These are phyloP conservation scores for Lepeophtheirus salmonis DNA, from an alignment of 1,140 invertebrate genomes.

Conservation along the genomic window DNA sequence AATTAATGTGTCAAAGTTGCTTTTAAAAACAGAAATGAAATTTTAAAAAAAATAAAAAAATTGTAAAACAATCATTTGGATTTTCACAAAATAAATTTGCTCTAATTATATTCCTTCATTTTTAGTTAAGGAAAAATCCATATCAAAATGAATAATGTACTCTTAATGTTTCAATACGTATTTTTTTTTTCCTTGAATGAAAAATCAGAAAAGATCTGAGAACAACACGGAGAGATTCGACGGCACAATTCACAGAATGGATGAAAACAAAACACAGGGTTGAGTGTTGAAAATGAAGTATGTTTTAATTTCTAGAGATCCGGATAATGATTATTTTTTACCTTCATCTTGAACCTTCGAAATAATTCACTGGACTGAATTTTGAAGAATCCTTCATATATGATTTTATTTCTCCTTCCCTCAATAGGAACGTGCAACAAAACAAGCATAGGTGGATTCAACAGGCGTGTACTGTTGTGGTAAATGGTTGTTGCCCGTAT, in stretches of 20 bases:
- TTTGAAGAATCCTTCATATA: not conserved
- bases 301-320: not conserved
- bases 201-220: not conserved
- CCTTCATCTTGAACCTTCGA: not conserved
- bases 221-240: no score
- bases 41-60: not conserved
- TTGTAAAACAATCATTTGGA: not conserved
- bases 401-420: not conserved
- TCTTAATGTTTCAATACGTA: not conserved
- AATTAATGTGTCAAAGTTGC: no score
- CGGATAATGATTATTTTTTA: not conserved
- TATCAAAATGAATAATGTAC: not conserved
- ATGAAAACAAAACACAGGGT: no score
- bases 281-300: no score
- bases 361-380: not conserved
- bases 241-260: no score
- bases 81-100: no score
- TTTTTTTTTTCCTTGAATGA: not conserved
- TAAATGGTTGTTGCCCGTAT: no score
- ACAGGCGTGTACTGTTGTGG: no score
- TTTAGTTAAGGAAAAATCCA: not conserved
- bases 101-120: not conserved
- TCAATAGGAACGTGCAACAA: no score
- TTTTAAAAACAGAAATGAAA: not conserved
- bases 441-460: no score